Conservation (phyloP, 2,797 vertebrate genomes). For the Chrosomus eos region DNA sequence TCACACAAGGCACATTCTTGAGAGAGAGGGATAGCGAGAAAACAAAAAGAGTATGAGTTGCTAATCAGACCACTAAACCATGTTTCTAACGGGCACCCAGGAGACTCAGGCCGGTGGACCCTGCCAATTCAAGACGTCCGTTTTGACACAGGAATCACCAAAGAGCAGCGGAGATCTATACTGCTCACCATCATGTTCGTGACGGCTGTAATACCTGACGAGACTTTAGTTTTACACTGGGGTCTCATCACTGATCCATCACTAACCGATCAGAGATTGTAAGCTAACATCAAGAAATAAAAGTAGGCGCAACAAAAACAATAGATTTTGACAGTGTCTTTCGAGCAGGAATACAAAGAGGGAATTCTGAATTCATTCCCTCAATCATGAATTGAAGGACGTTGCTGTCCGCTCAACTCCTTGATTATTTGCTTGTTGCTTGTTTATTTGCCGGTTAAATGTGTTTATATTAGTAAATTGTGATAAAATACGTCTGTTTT, state of each 20-base stretch:
- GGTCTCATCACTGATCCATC: slow-evolving; percentile 10
- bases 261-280: slow-evolving; percentile 7
- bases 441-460: slow-evolving; percentile 59
- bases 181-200: slow-evolving; percentile 62
- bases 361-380: neutral
- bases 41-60: slow-evolving; percentile 3
- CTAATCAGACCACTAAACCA: slow-evolving; percentile 63
- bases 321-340: neutral
- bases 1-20: neutral
- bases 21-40: neutral
- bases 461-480: slow-evolving; percentile 61
- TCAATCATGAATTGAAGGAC: slow-evolving; percentile 9
- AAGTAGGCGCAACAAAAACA: slow-evolving; percentile 18
- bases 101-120: slow-evolving; percentile 61
- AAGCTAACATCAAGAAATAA: neutral
- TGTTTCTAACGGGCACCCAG: slow-evolving; percentile 71
- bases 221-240: slow-evolving; percentile 40
- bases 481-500: slow-evolving; percentile 65
- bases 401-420: slow-evolving; percentile 41
- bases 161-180: slow-evolving; percentile 57
- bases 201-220: slow-evolving; percentile 66
- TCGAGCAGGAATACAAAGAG: neutral
- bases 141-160: slow-evolving; percentile 65
- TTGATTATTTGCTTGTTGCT: too few relatives aligned
- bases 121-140: slow-evolving; percentile 63